Evolutionary conservation across 1,140 invertebrate species (phyloP).

Genomic region (Caenorhabditis briggsae): DNA sequence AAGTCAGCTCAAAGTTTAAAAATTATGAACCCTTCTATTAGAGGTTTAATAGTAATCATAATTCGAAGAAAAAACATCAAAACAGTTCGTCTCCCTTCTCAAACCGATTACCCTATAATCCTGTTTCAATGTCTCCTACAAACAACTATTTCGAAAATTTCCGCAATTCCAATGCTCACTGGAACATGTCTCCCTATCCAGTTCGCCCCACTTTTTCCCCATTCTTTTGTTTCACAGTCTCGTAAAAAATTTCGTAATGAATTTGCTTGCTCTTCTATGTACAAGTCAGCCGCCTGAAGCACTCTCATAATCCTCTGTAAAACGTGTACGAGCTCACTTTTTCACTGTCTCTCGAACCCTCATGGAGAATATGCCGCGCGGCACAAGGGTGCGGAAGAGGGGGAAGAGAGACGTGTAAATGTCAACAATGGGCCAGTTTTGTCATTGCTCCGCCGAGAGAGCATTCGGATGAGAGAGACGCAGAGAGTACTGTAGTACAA

Average conservation of each 20-base stretch:
- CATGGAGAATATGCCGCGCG: slow-evolving; percentile 23
- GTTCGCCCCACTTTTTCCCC: neutral
- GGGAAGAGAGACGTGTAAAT: slow-evolving; percentile 40
- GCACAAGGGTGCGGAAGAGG: slow-evolving; percentile 36
- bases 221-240: slow-evolving; percentile 21
- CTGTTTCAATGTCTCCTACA: neutral
- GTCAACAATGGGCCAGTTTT: slow-evolving; percentile 52
- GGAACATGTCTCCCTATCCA: slow-evolving; percentile 16
- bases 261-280: slow-evolving; percentile 3
- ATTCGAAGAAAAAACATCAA: too few relatives aligned
- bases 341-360: neutral
- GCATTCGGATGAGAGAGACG: neutral
- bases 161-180: neutral
- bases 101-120: neutral
- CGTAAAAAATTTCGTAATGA: slow-evolving; percentile 44
- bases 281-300: slow-evolving; percentile 44
- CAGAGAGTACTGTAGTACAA: slow-evolving; percentile 47
- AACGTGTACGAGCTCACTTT: slow-evolving; percentile 18
- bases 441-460: neutral
- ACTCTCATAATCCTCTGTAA: slow-evolving; percentile 51
- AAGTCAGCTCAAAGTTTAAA: too few relatives aligned
- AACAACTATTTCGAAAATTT: neutral
- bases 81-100: too few relatives aligned
- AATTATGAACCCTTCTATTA: too few relatives aligned
- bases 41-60: too few relatives aligned